These are phyloP conservation scores for Micropterix aruncella DNA, from an alignment of 2,888 invertebrate genomes.

Conservation along the genomic window DNA sequence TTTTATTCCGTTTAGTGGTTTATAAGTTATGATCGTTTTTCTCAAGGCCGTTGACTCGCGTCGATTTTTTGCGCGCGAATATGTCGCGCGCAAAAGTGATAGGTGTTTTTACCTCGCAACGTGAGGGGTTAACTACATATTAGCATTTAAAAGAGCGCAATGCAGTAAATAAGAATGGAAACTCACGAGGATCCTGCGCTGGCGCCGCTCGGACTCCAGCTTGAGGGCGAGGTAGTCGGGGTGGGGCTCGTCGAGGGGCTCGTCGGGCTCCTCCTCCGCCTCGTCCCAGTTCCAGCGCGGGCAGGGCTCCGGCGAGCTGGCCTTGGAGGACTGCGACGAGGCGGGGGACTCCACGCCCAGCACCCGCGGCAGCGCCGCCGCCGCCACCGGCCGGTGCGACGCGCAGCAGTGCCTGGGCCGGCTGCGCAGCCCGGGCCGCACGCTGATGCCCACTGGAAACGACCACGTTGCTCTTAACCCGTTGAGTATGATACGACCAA, in stretches of 20 bases:
- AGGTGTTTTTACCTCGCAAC: too few species aligned
- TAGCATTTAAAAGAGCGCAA: too few species aligned
- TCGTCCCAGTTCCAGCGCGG: not conserved
- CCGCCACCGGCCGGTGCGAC: conserved; percentile 1
- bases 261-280: not conserved
- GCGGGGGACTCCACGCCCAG: not conserved
- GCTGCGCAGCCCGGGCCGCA: conserved; percentile 8
- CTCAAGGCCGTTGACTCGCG: too few species aligned
- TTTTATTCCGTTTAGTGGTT: too few species aligned
- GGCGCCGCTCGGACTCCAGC: not conserved
- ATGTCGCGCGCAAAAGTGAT: too few species aligned
- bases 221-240: not conserved
- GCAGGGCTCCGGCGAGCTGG: not conserved
- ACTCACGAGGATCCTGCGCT: not conserved
- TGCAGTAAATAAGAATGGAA: too few species aligned
- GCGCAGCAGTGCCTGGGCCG: conserved; percentile 8
- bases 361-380: not conserved
- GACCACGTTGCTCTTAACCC: too few species aligned
- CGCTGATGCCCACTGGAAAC: conserved; percentile 8
- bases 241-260: not conserved
- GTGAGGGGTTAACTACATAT: too few species aligned
- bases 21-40: too few species aligned
- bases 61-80: too few species aligned
- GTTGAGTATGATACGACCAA: too few species aligned
- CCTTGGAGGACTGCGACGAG: not conserved